A percentile compares a stretch with the other conserved stretches of the same genome.
phyloP scores from a whole-genome alignment of 2,113 vertebrate genomes.

The Paraplagusia blochii region DNA sequence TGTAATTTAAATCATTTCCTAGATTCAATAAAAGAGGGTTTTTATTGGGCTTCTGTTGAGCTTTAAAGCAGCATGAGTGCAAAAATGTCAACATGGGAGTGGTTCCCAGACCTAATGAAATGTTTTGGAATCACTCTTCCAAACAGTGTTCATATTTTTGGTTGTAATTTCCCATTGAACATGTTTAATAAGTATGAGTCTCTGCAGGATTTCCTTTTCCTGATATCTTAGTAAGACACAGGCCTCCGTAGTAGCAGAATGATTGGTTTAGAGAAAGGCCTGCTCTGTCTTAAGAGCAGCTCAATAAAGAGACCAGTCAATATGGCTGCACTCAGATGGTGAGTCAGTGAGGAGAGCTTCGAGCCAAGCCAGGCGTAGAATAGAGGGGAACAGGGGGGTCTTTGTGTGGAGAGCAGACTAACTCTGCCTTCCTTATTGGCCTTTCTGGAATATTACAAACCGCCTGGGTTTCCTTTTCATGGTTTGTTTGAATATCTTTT shows the following conservation, averaged over 20 bases:
- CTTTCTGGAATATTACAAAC: constrained; percentile 8
- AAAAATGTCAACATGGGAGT: no score
- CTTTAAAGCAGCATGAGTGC: no score
- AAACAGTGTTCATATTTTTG: neutral
- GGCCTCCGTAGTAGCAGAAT: constrained; percentile 34
- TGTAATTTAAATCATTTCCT: no score
- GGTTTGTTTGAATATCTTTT: neutral
- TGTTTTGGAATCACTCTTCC: no score
- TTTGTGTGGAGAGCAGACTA: constrained; percentile 52
- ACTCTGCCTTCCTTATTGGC: constrained; percentile 18
- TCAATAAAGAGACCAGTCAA: constrained; percentile 59
- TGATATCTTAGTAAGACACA: constrained; percentile 22
- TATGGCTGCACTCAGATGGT: constrained; percentile 49
- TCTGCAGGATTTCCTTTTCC: constrained; percentile 18
- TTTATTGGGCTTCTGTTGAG: no score
- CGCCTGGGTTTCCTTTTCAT: neutral
- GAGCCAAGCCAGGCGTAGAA: constrained; percentile 52
- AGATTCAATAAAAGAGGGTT: no score
- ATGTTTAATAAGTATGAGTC: constrained; percentile 13
- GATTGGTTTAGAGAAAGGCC: constrained; percentile 35
- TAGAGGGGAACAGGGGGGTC: constrained; percentile 54
- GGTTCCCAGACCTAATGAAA: no score
- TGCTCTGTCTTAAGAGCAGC: constrained; percentile 55
- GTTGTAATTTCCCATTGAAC: constrained; percentile 6
- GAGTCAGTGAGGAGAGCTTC: constrained; percentile 56